Conservation (phyloP, 2,113 vertebrate genomes). For the Pavo muticus region DNA sequence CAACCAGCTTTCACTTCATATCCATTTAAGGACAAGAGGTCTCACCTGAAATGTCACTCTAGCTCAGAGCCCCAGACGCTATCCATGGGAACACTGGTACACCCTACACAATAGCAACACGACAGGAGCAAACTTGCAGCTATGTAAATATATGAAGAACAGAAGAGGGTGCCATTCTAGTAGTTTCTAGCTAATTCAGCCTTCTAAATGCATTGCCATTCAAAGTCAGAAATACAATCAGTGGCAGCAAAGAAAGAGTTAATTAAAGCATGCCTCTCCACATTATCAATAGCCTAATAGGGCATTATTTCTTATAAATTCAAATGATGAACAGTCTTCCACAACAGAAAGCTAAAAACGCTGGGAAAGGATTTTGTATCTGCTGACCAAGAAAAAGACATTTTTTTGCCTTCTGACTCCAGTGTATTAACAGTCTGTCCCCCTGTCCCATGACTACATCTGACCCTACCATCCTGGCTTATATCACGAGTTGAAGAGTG, state of each 20-base stretch:
- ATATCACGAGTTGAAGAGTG: not conserved
- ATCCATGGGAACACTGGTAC: not conserved
- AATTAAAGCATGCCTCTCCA: not conserved
- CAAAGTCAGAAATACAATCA: not conserved
- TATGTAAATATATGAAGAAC: not conserved
- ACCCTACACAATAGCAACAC: not conserved
- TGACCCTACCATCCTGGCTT: not conserved
- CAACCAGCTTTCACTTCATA: not conserved
- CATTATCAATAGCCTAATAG: not conserved
- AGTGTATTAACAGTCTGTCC: not conserved
- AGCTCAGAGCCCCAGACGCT: not conserved
- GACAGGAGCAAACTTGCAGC: not conserved
- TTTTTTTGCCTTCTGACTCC: constrained; percentile 40
- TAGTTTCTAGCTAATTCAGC: not conserved
- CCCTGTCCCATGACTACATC: not conserved
- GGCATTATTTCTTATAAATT: not conserved
- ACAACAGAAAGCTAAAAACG: not conserved
- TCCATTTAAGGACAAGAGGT: not conserved
- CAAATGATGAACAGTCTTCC: not conserved
- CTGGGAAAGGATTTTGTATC: not conserved
- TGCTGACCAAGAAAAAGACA: constrained; percentile 19
- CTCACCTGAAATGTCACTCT: not conserved
- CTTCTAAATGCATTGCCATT: not conserved
- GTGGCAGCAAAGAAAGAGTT: not conserved
- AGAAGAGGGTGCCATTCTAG: not conserved